Conservation (phyloP, 2,888 invertebrate species). For the Meteorus colon region DNA sequence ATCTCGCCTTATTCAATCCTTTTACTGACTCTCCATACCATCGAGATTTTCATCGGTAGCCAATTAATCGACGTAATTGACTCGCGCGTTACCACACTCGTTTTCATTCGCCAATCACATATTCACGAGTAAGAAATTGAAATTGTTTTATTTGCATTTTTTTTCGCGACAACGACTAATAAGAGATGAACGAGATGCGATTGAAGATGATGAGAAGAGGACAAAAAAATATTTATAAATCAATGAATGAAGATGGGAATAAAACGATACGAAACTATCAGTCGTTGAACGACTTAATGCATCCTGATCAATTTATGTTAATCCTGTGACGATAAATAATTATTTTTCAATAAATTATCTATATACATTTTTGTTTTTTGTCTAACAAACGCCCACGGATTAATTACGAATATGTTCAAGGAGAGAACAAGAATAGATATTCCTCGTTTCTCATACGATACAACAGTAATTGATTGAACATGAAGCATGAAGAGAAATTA, state of each 20-base stretch:
- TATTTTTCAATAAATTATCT: constrained; percentile 38
- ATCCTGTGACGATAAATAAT: background rate
- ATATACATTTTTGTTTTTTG: constrained; percentile 40
- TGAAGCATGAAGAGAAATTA: background rate
- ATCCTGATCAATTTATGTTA: constrained; percentile 41
- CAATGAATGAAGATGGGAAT: background rate
- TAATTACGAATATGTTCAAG: constrained; percentile 50
- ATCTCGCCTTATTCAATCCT: background rate
- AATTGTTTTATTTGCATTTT: constrained; percentile 39
- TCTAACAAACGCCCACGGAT: constrained; percentile 38
- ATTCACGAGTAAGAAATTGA: constrained; percentile 13
- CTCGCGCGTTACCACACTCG: constrained; percentile 45
- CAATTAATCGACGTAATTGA: constrained; percentile 56
- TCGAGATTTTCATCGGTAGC: constrained; percentile 53
- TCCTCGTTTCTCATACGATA: constrained; percentile 7
- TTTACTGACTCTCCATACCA: constrained; percentile 27
- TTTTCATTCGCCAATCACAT: constrained; percentile 5
- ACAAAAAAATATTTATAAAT: background rate
- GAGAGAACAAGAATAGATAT: background rate
- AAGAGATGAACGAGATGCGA: background rate
- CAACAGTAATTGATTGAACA: background rate
- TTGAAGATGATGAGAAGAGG: no score
- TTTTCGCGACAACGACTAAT: constrained; percentile 30
- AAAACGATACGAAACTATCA: constrained; percentile 20
- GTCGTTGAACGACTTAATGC: constrained; percentile 22